Percentiles rank a stretch among this genome's conserved stretches.
Evolutionary conservation across 2,113 vertebrate species (phyloP).

Genomic region (Apteryx mantelli): DNA sequence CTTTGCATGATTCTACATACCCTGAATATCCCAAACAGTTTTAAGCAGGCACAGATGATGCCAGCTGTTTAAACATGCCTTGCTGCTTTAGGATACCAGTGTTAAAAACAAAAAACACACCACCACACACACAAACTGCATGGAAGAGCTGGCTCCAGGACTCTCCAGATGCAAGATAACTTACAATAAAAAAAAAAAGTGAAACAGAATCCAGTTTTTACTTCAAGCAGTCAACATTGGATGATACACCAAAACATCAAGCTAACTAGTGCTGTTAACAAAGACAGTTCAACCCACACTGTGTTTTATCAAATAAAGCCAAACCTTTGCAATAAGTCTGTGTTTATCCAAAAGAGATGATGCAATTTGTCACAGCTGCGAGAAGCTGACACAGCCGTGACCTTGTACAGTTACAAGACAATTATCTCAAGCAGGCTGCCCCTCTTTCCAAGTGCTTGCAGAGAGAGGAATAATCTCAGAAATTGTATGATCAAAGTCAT

Average conservation of each 20-base stretch:
- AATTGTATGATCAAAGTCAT: not conserved
- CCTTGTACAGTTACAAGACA: not conserved
- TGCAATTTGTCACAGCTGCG: not conserved
- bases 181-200: not conserved
- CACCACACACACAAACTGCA: not conserved
- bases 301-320: not conserved
- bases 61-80: not conserved
- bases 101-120: not conserved
- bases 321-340: not conserved
- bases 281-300: not conserved
- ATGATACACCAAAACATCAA: not conserved
- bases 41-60: not conserved
- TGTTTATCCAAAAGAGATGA: not conserved
- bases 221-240: not conserved
- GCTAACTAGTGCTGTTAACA: not conserved
- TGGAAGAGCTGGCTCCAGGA: not conserved
- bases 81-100: not conserved
- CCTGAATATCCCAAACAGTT: not conserved
- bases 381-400: not conserved
- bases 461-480: not conserved
- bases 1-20: not conserved
- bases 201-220: not conserved
- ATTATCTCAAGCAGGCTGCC: not conserved
- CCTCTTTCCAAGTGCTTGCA: not conserved
- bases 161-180: not conserved